Conservation (phyloP, 1,140 invertebrate genomes). For the Drosophila miranda region DNA sequence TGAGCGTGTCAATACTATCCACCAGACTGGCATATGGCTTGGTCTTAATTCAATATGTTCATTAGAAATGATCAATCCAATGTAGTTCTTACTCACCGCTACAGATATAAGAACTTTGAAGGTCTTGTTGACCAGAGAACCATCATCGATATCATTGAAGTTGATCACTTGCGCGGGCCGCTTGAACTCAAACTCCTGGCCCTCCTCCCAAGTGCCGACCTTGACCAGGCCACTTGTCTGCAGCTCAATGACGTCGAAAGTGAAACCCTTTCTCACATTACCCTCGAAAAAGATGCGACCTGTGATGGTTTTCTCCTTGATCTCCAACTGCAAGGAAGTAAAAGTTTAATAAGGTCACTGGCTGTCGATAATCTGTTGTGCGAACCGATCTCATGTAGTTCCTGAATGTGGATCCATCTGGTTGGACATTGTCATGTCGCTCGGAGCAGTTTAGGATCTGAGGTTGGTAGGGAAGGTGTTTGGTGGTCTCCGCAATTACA, state of each 20-base stretch:
- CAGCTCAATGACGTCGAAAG: conserved; percentile 90
- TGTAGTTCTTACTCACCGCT: conserved; percentile 82
- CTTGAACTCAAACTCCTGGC: conserved; percentile 70
- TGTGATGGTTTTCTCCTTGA: conserved; percentile 85
- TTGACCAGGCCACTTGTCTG: conserved; percentile 86
- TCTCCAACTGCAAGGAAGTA: conserved; percentile 50
- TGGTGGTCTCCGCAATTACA: conserved; percentile 85
- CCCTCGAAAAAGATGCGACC: conserved; percentile 92
- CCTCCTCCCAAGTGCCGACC: conserved; percentile 89
- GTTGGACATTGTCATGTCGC: conserved; percentile 64
- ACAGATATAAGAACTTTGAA: conserved; percentile 92
- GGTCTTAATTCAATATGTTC: conserved; percentile 83
- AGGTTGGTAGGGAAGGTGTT: conserved; percentile 63
- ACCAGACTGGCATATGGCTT: conserved; percentile 93
- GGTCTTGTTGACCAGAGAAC: conserved; percentile 89
- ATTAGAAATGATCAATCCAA: not conserved
- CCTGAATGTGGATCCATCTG: conserved; percentile 88
- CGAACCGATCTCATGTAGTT: conserved; percentile 88
- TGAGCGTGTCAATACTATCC: conserved; percentile 86
- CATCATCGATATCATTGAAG: conserved; percentile 80
- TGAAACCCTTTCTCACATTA: conserved; percentile 91
- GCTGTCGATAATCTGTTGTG: not conserved
- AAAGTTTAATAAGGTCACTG: not conserved
- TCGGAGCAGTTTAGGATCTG: conserved; percentile 84
- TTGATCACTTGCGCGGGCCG: conserved; percentile 44